Base-by-base conservation (phyloP, 2,888 invertebrate species). In the Charanyca ferruginea region DNA sequence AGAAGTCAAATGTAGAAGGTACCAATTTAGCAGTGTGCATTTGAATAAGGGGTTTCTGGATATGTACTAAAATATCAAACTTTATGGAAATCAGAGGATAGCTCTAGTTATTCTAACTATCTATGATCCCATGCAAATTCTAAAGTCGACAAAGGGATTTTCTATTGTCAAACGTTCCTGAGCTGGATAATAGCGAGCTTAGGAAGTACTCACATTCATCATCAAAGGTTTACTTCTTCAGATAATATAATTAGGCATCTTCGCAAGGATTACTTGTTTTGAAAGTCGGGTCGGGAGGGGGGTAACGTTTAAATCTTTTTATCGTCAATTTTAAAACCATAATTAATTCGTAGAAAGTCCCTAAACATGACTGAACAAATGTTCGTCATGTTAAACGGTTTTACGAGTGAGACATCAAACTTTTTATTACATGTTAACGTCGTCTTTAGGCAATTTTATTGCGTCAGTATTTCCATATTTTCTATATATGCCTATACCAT, bases 381-480 rank as follows among this genome's bases (percentile, higher is more conserved):
- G 73, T 77, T 70, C 55, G 81, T 67, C 73, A 59, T 72, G 72
- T 79, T 68, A 76, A 73, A 74, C 55, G 42, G 65, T 44, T 78
- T 78, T 78, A 80, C 68, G 76, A 73, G 72, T 54, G 60, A 68
- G 67, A 65, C 81, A 81, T 87, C 78, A 85, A 86, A 83, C 80
- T 84, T 88, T 88, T 80, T 81, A 90, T 85, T 83, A 75, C 79
- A 80, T 85, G 86, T 87, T 88, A 85, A 89, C 52, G 66, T 58
- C 68, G 51, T 66, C 28, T 81, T 77, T 60, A 54, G 61, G 75
- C 73, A 23, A 55, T 66, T 61, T 81, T 66, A 80, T 79, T 66
- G 70, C 55, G 9, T 32, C 49, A 57, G 38, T 66, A 51, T 61
- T 78, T 41, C 54, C 60, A 47, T 61, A 44, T 23, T 66, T 51